Percentiles rank a stretch among this genome's conserved stretches.
Evolutionary conservation across 2,888 invertebrate genomes (phyloP).

Genomic region (Tetragonula carbonaria): DNA sequence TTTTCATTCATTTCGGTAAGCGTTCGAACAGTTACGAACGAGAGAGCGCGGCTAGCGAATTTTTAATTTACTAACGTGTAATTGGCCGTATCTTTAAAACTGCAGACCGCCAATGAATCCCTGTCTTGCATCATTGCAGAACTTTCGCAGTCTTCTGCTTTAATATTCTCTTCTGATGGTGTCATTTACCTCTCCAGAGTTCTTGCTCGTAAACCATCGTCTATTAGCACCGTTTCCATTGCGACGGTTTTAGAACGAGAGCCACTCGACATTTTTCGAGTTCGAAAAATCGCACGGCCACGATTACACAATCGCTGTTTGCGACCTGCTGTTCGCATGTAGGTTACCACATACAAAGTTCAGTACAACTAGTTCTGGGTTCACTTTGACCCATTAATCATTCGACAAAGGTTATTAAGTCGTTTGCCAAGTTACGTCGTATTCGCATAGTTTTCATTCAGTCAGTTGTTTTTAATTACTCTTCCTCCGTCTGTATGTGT

Average conservation of each 20-base stretch:
- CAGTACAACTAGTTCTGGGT: neutral
- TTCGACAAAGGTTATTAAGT: slow-evolving; percentile 1
- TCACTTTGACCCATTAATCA: neutral
- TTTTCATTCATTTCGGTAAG: too few species aligned
- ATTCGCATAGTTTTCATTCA: too few species aligned
- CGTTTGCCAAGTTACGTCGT: neutral
- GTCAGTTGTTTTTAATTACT: neutral
- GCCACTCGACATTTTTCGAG: slow-evolving; percentile 22
- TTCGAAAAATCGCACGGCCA: slow-evolving; percentile 12
- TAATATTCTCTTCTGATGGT: slow-evolving; percentile 34
- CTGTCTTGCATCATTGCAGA: neutral
- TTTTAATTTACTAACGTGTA: neutral
- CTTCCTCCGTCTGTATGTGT: too few species aligned
- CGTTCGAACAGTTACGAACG: too few species aligned
- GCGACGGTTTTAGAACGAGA: slow-evolving; percentile 33
- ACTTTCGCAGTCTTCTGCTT: slow-evolving; percentile 15
- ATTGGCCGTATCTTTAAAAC: slow-evolving; percentile 9
- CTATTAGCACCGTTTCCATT: slow-evolving; percentile 51
- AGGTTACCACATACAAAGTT: neutral
- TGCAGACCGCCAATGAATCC: slow-evolving; percentile 7
- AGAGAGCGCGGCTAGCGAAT: neutral
- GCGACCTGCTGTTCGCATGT: neutral
- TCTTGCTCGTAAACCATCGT: slow-evolving; percentile 38
- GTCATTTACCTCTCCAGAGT: slow-evolving; percentile 16
- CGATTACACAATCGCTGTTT: neutral